These are phyloP conservation scores for Helogale parvula DNA, from an alignment of 2,113 vertebrate species.

Conservation along the genomic window DNA sequence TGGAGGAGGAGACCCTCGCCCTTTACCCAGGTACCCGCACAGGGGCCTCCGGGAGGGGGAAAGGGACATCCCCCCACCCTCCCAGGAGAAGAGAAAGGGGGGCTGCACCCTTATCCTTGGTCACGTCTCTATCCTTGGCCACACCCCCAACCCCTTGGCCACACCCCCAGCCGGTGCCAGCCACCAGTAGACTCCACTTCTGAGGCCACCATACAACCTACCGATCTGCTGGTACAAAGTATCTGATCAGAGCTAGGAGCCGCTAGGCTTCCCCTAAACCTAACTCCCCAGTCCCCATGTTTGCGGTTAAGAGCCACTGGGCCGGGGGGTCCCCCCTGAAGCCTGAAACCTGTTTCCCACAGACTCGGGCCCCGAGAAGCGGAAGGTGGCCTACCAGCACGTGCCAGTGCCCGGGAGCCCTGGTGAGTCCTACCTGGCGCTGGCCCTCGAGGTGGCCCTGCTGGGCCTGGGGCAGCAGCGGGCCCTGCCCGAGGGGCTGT, in stretches of 20 bases:
- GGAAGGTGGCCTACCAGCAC: slow-evolving; percentile 82
- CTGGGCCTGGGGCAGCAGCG: slow-evolving; percentile 85
- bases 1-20: slow-evolving; percentile 77
- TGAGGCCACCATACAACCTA: neutral
- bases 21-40: slow-evolving; percentile 78
- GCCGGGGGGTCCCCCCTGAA: too few species aligned
- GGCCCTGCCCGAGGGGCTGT: slow-evolving; percentile 83
- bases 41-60: neutral
- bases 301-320: neutral
- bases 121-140: neutral
- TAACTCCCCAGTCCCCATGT: neutral
- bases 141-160: neutral
- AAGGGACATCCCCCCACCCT: too few species aligned
- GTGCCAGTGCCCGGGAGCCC: slow-evolving; percentile 76
- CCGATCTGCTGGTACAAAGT: neutral
- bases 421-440: slow-evolving; percentile 80
- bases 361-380: slow-evolving; percentile 76
- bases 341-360: neutral
- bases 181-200: neutral
- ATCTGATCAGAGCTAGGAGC: neutral
- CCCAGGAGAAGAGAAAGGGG: neutral
- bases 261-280: neutral
- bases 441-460: slow-evolving; percentile 83
- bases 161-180: neutral
- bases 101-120: neutral